phyloP scores from a whole-genome alignment of 2,113 vertebrate genomes.

The Centropus bengalensis region DNA sequence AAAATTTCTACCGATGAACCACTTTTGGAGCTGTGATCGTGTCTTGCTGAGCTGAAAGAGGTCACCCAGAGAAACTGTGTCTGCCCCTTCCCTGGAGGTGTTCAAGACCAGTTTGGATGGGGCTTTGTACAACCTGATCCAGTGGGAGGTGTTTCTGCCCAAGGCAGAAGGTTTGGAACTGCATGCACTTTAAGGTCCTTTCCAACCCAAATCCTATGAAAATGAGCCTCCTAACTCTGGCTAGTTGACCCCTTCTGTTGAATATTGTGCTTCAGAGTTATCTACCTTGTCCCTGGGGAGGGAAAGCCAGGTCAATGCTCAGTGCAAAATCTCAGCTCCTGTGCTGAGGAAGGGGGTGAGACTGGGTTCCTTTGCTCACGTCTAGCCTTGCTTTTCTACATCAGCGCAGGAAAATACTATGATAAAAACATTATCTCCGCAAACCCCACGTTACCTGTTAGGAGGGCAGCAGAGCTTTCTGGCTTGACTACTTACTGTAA shows the following conservation, averaged over 20 bases:
- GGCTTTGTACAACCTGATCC: too few relatives aligned
- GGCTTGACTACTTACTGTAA: background rate
- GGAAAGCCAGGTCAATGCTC: background rate
- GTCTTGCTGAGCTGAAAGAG: background rate
- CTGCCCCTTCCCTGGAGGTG: too few relatives aligned
- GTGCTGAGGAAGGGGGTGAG: fast-evolving
- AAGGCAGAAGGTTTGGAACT: too few relatives aligned
- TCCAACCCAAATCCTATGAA: too few relatives aligned
- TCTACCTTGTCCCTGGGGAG: background rate
- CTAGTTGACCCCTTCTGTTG: background rate
- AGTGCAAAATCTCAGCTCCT: background rate
- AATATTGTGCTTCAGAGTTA: background rate
- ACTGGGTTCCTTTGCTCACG: background rate
- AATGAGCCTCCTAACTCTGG: background rate
- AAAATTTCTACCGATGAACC: background rate
- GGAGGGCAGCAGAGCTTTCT: background rate
- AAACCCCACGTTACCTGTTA: background rate
- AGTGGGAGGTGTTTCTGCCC: too few relatives aligned
- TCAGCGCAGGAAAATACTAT: background rate
- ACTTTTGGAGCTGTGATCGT: background rate
- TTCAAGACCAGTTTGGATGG: too few relatives aligned
- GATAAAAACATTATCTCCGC: background rate
- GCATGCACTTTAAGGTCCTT: too few relatives aligned
- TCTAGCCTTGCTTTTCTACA: background rate
- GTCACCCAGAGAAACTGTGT: too few relatives aligned